Evolutionary conservation across 2,113 vertebrate genomes (phyloP).

Genomic region (Fukomys damarensis): DNA sequence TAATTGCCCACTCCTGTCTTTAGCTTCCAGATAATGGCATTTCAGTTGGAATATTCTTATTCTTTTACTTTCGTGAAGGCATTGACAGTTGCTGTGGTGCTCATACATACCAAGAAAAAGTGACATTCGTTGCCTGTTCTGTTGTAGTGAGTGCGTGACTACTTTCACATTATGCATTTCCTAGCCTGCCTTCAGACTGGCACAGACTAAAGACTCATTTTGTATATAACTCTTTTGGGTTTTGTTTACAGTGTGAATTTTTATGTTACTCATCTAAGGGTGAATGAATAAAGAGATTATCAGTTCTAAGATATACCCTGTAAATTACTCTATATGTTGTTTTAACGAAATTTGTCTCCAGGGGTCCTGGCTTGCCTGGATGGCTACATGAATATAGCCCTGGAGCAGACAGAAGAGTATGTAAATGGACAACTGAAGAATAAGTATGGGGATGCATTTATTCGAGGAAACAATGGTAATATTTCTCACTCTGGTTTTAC

Average conservation of each 20-base stretch:
- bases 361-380: conserved; percentile 98
- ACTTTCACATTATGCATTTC: not conserved
- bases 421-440: conserved; percentile 99
- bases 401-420: conserved; percentile 99
- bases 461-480: conserved; percentile 98
- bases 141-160: not conserved
- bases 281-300: conserved; percentile 33
- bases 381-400: conserved; percentile 99
- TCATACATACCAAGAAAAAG: not conserved
- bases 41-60: not conserved
- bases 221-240: not conserved
- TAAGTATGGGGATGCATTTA: conserved; percentile 99
- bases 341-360: conserved; percentile 77
- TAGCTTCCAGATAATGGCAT: not conserved
- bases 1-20: conserved; percentile 7
- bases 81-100: conserved; percentile 27
- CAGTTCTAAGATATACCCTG: not conserved
- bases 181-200: not conserved
- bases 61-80: conserved; percentile 23
- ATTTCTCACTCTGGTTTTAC: not conserved
- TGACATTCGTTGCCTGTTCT: not conserved
- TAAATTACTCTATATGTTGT: conserved; percentile 46
- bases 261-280: conserved; percentile 9
- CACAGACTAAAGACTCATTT: not conserved
- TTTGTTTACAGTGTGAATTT: conserved; percentile 50